A percentile compares a stretch with the other conserved stretches of the same genome.
Conservation (phyloP, 2,888 invertebrate genomes). For the Lutraria lutraria region DNA sequence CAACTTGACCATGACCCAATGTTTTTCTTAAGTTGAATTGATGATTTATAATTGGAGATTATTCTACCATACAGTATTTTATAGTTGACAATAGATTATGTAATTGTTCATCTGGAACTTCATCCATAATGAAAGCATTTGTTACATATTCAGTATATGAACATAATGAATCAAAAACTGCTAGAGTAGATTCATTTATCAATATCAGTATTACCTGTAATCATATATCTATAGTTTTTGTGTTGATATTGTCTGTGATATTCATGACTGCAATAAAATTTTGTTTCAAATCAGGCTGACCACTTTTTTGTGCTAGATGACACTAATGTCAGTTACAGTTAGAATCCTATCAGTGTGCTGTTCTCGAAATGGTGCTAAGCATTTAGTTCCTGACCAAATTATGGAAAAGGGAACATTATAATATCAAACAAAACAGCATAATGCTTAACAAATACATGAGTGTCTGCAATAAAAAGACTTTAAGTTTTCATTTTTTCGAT, state of each 20-base stretch:
- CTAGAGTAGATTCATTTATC: not conserved
- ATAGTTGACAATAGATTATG: not conserved
- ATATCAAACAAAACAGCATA: no score
- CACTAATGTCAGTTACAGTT: no score
- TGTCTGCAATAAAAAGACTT: not conserved
- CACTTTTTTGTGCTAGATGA: not conserved
- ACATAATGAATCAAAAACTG: not conserved
- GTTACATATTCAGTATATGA: not conserved
- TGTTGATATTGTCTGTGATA: conserved; percentile 32
- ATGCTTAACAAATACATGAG: not conserved
- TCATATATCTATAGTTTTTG: not conserved
- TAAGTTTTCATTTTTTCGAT: conserved; percentile 3
- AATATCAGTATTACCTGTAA: not conserved
- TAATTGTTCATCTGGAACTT: no score
- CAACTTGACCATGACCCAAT: not conserved
- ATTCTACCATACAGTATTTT: conserved; percentile 2
- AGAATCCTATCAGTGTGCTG: no score
- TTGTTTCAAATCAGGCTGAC: not conserved
- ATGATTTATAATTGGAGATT: not conserved
- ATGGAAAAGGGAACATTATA: no score
- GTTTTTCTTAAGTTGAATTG: not conserved
- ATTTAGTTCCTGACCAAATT: no score
- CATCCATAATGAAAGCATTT: not conserved
- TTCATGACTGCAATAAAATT: conserved; percentile 28
- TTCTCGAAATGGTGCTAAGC: no score